A percentile compares a stretch with the other conserved stretches of the same genome.
Evolutionary conservation across 1,140 invertebrate genomes (phyloP).

Genomic region (Penaeus japonicus): DNA sequence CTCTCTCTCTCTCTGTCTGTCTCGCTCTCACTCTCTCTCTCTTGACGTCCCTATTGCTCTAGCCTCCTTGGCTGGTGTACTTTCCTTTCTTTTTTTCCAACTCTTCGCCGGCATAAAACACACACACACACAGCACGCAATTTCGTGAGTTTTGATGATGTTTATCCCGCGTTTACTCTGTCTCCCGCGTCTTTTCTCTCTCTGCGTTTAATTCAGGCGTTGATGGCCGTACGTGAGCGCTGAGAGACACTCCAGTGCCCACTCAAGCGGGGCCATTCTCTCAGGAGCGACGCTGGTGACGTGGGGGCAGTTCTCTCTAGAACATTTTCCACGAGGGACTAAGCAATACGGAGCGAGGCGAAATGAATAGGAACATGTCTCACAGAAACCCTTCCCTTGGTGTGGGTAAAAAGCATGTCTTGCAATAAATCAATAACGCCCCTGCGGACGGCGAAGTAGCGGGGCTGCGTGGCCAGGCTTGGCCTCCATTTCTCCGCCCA

Average conservation of each 20-base stretch:
- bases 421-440: constrained; percentile 54
- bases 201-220: neutral
- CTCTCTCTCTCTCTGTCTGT: constrained; percentile 8
- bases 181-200: neutral
- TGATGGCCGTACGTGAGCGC: neutral
- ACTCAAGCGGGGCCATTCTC: neutral
- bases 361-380: constrained; percentile 49
- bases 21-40: too few species aligned
- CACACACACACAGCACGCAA: too few species aligned
- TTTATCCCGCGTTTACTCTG: neutral
- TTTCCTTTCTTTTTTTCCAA: neutral
- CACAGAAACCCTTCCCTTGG: constrained; percentile 33
- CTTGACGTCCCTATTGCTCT: neutral
- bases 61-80: neutral
- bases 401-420: constrained; percentile 47
- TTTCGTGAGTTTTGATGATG: too few species aligned
- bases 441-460: neutral
- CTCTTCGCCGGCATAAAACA: too few species aligned
- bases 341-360: constrained; percentile 32
- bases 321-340: neutral
- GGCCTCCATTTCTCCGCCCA: constrained; percentile 36
- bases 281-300: neutral
- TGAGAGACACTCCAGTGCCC: neutral
- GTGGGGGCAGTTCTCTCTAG: too few species aligned
- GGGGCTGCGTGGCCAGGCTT: neutral